A percentile compares a stretch with the other conserved stretches of the same genome.
phyloP scores from a whole-genome alignment of 2,888 invertebrate species.

The Mongoloraphidia duomilia region DNA sequence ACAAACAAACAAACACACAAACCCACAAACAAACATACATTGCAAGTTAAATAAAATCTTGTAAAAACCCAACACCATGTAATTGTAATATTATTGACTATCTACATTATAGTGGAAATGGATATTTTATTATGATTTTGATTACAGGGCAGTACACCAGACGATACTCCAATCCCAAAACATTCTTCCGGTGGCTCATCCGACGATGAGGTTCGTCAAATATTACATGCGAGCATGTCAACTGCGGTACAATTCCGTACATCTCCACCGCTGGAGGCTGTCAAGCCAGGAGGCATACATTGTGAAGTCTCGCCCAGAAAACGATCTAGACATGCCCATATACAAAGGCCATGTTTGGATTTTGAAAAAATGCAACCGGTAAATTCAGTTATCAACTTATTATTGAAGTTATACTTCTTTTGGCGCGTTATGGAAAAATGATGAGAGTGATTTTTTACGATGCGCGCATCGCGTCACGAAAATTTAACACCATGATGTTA shows the following conservation, averaged over 20 bases:
- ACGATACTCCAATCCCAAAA: constrained; percentile 21
- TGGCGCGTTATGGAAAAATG: no score
- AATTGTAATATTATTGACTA: no score
- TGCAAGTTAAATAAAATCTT: no score
- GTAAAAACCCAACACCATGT: no score
- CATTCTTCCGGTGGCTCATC: constrained; percentile 32
- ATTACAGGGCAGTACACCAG: constrained; percentile 2
- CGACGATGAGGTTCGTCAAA: constrained; percentile 52
- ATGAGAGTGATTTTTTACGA: no score
- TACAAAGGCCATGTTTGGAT: constrained; percentile 80
- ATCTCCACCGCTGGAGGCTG: constrained; percentile 79
- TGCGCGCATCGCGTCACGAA: no score
- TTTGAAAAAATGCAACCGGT: constrained; percentile 97
- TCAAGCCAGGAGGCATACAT: constrained; percentile 53
- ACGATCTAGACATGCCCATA: constrained; percentile 46
- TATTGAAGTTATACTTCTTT: no score
- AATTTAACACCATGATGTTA: no score
- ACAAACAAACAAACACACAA: no score
- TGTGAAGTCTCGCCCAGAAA: constrained; percentile 43
- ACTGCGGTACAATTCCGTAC: constrained; percentile 82
- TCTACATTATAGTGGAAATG: no score
- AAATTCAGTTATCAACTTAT: no score
- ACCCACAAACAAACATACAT: no score
- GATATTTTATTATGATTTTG: not conserved
- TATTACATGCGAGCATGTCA: constrained; percentile 45